Conservation (phyloP, 2,888 invertebrate genomes). For the Timema cristinae region DNA sequence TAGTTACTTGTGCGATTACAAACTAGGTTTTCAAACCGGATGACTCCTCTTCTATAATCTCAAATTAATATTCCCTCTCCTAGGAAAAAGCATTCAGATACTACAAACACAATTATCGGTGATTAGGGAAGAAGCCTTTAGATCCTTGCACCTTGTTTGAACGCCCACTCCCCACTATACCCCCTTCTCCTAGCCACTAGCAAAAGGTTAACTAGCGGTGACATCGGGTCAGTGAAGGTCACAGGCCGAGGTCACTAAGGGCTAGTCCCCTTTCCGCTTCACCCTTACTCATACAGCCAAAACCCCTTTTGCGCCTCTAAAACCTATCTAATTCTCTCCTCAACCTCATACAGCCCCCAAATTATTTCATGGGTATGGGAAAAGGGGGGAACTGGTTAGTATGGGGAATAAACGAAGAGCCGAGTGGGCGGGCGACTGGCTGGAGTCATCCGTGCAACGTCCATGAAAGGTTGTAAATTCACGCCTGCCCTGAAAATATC, state of each 20-base stretch:
- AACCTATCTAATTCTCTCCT: slow-evolving; percentile 9
- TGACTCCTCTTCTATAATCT: no score
- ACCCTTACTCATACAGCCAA: not conserved
- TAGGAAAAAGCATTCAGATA: no score
- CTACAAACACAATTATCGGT: no score
- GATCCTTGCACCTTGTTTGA: slow-evolving; percentile 10
- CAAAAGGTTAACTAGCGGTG: slow-evolving; percentile 23
- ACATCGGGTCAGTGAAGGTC: slow-evolving; percentile 23
- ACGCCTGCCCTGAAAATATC: slow-evolving; percentile 14
- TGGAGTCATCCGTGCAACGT: slow-evolving; percentile 9
- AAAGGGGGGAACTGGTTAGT: slow-evolving; percentile 22
- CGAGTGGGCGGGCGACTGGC: slow-evolving; percentile 12
- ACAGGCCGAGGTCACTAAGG: slow-evolving; percentile 13
- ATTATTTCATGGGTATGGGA: slow-evolving; percentile 26
- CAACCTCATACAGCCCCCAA: slow-evolving; percentile 23
- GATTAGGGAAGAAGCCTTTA: not conserved
- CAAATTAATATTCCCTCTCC: no score
- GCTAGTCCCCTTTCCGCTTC: not conserved
- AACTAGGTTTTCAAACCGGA: no score
- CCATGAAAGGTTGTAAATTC: slow-evolving; percentile 29
- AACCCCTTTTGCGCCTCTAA: slow-evolving; percentile 29
- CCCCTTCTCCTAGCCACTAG: not conserved
- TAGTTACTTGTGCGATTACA: no score
- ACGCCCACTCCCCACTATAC: not conserved
- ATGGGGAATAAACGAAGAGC: slow-evolving; percentile 18